These are phyloP conservation scores for Anoplophora glabripennis DNA, from an alignment of 1,140 invertebrate species.

Conservation along the genomic window DNA sequence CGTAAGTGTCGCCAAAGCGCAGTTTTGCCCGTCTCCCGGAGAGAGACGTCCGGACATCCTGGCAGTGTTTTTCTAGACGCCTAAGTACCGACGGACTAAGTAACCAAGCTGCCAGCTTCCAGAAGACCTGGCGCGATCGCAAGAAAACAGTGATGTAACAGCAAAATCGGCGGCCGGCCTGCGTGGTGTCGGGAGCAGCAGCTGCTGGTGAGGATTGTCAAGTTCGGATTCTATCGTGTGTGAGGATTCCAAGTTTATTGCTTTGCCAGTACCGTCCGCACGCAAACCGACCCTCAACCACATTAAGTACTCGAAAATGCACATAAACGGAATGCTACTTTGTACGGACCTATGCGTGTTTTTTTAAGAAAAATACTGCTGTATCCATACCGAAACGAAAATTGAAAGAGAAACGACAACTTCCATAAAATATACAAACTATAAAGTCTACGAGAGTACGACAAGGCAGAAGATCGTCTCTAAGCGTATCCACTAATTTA, in stretches of 20 bases:
- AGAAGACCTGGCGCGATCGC: background rate
- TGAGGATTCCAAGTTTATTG: background rate
- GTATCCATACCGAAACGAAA: conserved; percentile 12
- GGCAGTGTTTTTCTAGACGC: conserved; percentile 3
- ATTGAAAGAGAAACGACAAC: conserved; percentile 1
- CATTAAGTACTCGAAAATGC: conserved; percentile 14
- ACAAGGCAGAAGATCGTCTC: conserved; percentile 11
- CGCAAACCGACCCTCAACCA: background rate
- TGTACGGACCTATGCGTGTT: conserved; percentile 36
- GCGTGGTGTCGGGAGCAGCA: background rate
- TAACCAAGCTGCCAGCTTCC: conserved; percentile 9
- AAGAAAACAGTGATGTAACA: conserved; percentile 9
- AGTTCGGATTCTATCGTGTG: background rate
- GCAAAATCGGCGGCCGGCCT: background rate
- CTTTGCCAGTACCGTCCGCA: conserved; percentile 1
- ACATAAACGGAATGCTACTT: conserved; percentile 34
- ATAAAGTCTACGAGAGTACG: conserved; percentile 12
- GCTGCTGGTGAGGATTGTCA: background rate
- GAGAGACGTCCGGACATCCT: conserved; percentile 2
- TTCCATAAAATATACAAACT: conserved; percentile 9
- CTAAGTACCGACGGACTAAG: conserved; percentile 12
- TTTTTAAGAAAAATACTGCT: conserved; percentile 31
- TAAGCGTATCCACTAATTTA: conserved; percentile 16
- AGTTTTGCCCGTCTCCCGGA: background rate
- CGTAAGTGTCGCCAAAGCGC: background rate